A percentile compares a stretch with the other conserved stretches of the same genome.
These are phyloP conservation scores for Pseudois nayaur DNA, from an alignment of 2,113 vertebrate genomes.

Conservation along the genomic window DNA sequence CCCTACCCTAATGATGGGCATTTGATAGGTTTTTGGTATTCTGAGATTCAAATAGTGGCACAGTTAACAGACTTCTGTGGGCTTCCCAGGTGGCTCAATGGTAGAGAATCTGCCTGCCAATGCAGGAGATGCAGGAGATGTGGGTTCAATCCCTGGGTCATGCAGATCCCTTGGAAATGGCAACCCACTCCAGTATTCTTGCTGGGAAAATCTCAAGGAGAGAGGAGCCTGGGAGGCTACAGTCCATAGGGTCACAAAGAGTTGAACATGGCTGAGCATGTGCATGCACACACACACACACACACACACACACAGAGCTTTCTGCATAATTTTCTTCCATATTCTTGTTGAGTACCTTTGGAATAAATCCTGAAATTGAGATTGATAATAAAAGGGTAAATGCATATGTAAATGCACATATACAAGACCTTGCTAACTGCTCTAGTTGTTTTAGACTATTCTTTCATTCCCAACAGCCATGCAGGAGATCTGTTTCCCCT, in stretches of 20 bases:
- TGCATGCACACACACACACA: background rate
- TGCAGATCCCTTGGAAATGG: background rate
- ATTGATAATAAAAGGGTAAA: too few species aligned
- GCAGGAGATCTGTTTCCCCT: too few species aligned
- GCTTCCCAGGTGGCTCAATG: background rate
- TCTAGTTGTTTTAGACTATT: too few species aligned
- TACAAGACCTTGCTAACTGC: too few species aligned
- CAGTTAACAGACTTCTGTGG: background rate
- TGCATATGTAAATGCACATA: too few species aligned
- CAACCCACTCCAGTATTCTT: background rate
- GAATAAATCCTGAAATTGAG: too few species aligned
- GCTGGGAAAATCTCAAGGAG: background rate
- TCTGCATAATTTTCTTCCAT: too few species aligned
- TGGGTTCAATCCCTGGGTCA: background rate
- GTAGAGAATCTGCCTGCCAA: background rate
- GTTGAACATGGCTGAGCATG: background rate
- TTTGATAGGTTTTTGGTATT: background rate
- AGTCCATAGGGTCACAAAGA: background rate
- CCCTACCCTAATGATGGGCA: background rate
- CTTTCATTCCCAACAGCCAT: too few species aligned
- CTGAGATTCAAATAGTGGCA: background rate
- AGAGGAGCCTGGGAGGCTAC: background rate
- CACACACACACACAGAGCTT: background rate
- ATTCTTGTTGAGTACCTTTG: too few species aligned
- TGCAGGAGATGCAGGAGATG: background rate